These are phyloP conservation scores for Andrena chrysosceles DNA, from an alignment of 2,888 invertebrate genomes.

Conservation along the genomic window DNA sequence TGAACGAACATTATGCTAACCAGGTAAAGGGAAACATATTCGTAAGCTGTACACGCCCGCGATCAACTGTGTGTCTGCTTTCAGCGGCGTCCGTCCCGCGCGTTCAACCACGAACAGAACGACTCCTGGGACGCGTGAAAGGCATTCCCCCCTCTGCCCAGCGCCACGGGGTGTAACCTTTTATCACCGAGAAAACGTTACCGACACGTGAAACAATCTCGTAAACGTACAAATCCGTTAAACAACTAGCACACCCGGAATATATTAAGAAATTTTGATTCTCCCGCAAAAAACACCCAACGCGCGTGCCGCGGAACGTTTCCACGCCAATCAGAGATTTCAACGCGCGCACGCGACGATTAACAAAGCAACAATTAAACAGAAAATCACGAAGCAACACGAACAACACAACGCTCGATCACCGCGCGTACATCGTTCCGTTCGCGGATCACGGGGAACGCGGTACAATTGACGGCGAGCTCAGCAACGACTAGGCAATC, in stretches of 20 bases:
- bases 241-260: background rate
- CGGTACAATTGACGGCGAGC: conserved; percentile 68
- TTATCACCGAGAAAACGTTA: conserved; percentile 15
- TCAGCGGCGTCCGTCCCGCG: conserved; percentile 7
- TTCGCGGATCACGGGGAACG: conserved; percentile 28
- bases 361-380: background rate
- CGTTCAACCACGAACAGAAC: conserved; percentile 29
- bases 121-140: background rate
- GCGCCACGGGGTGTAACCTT: background rate
- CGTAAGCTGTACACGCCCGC: conserved; percentile 38
- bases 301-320: background rate
- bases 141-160: background rate
- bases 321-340: background rate
- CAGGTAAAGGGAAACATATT: conserved; percentile 35
- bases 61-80: conserved; percentile 24
- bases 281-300: background rate
- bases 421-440: background rate
- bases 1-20: conserved; percentile 42
- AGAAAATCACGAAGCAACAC: background rate
- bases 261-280: conserved; percentile 37
- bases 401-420: background rate
- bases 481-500: conserved; percentile 81
- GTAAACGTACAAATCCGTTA: background rate
- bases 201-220: background rate
- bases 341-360: background rate